These are phyloP conservation scores for Yponomeuta malinellus DNA, from an alignment of 2,888 invertebrate genomes.

Conservation along the genomic window DNA sequence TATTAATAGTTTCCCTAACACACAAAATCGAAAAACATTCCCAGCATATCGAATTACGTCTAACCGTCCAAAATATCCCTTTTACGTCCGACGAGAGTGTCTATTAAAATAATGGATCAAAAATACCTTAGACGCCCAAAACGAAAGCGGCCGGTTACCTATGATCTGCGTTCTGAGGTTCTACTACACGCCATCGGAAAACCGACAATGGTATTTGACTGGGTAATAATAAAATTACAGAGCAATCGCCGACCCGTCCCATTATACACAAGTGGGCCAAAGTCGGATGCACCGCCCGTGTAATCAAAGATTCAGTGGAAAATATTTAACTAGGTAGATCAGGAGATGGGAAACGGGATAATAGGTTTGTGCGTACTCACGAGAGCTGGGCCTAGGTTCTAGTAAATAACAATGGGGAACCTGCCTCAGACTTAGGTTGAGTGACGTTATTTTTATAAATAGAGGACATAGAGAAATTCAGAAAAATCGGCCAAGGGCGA, in stretches of 20 bases:
- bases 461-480: too few species aligned
- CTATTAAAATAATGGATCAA: neutral
- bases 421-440: too few species aligned
- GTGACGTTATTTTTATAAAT: too few species aligned
- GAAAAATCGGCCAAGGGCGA: too few species aligned
- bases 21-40: too few species aligned
- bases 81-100: neutral
- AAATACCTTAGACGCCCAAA: neutral
- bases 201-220: constrained; percentile 24
- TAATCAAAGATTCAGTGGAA: constrained; percentile 12
- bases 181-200: neutral
- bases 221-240: constrained; percentile 39
- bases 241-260: constrained; percentile 11
- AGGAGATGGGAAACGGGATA: neutral
- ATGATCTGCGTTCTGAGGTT: neutral
- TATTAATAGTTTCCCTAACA: too few species aligned
- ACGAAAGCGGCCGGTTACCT: neutral
- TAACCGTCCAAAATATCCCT: too few species aligned
- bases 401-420: neutral
- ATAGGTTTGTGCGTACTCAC: neutral
- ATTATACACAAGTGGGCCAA: constrained; percentile 5
- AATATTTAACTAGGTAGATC: constrained; percentile 11
- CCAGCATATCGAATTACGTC: too few species aligned
- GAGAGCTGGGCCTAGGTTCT: neutral
- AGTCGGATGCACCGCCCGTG: constrained; percentile 8